Base-by-base conservation (phyloP, 1,140 invertebrate species). In the Contarinia nasturtii region DNA sequence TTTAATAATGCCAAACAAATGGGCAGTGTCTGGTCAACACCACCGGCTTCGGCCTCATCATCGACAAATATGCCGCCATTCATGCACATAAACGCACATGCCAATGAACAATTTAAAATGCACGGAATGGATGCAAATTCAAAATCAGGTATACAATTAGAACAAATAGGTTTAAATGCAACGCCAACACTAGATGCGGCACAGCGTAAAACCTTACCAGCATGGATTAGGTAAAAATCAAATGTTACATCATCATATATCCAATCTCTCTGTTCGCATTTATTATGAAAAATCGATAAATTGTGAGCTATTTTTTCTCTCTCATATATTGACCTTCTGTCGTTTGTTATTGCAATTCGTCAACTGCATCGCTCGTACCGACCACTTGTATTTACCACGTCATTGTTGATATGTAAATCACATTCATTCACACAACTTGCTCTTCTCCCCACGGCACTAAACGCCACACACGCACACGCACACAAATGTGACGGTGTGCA, bases 151-250 rank as follows among this genome's bases (percentile, higher is more conserved):
- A 55, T 27, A 27, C 27, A 27, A 27, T 27, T 27, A 27, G 27
- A 27, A 27, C 27, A 27, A 27, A 10, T 27, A 27, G 27, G 27
- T 27, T 27, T 27, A 27, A 27, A 27, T 27, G 27, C 27, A 2
- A 53, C 58, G 4, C 51, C 66, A 38, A 66, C 69, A 48, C 57
- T 74, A 69, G 91, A 96, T 71, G 87, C 89, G 20, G 83, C 82
- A 21, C 93, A 92, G 65, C 68, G 90, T 33, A 81, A 89, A 59
- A 80, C 86, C 56, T 71, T 98, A 20, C 93, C 93, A 41, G 85
- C 84, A 5, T 98, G 93, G 93, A 95, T 97, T 50, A 69, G 90
- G 45, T 46, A 46, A 43, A 4, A 17, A 38, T 5, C 7, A 14
- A 43, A 7, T 11, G 19, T 43, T 19, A 43, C 11, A 15, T 43